Conservation (phyloP, 1,140 invertebrate species). For the Notospermus geniculatus region DNA sequence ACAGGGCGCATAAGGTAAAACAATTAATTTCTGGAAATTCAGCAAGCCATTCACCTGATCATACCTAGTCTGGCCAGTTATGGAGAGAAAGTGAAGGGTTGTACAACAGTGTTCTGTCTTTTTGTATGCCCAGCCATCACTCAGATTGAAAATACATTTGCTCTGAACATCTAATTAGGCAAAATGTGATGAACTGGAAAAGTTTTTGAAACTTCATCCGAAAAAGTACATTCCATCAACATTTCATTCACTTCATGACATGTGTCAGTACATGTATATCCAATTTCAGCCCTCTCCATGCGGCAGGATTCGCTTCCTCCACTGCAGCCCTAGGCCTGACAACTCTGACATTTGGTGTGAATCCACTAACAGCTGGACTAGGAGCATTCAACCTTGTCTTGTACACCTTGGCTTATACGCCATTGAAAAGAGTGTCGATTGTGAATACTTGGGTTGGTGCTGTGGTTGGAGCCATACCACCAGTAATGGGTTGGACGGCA, state of each 20-base stretch:
- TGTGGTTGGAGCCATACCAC: slow-evolving; percentile 95
- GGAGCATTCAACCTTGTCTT: slow-evolving; percentile 87
- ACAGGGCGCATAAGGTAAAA: slow-evolving; percentile 67
- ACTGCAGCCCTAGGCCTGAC: slow-evolving; percentile 71
- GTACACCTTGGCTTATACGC: slow-evolving; percentile 95
- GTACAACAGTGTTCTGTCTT: no score
- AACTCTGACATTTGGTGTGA: slow-evolving; percentile 77
- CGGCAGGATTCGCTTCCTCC: slow-evolving; percentile 72
- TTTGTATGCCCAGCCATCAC: no score
- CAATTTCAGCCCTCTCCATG: slow-evolving; percentile 70
- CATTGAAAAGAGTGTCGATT: slow-evolving; percentile 92
- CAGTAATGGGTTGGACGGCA: slow-evolving; percentile 96
- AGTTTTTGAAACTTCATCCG: no score
- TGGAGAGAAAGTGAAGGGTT: no score
- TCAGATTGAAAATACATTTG: no score
- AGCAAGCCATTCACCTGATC: no score
- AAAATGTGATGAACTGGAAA: no score
- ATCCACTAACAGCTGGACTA: slow-evolving; percentile 81
- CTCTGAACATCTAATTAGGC: no score
- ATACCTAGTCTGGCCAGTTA: no score
- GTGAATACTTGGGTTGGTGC: slow-evolving; percentile 97
- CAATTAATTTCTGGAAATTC: slow-evolving; percentile 1
- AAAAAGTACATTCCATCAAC: no score
- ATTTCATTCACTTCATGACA: background rate
- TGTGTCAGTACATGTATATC: slow-evolving; percentile 16